Evolutionary conservation across 2,797 vertebrate species (phyloP), one percentile per base, ranked within the genome.

Genomic region (Ammospiza maritima): DNA sequence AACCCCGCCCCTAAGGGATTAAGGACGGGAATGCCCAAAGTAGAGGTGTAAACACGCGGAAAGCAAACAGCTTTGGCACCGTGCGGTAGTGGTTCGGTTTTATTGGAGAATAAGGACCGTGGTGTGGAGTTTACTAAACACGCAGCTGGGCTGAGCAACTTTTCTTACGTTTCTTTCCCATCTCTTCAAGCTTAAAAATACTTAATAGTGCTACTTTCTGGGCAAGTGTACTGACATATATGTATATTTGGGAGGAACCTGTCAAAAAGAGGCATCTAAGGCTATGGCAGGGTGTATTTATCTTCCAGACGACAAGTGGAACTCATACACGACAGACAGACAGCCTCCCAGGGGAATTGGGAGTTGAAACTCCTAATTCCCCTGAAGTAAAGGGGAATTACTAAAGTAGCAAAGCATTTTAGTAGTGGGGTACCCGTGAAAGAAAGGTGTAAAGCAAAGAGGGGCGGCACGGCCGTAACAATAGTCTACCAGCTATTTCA

Each of bases 21-120:
- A 95, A 56, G 60, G 61, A 16, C 5, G 51, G 65, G 87, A 88
- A 88, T 86, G 88, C n/a, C 66, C 85, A 89, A 89, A 94, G 94
- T 60, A 56, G 89, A 58, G 93, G 64, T 70, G 76, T 83, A 91
- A 93, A 94, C 73, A 44, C 6, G 82, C 48, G 9, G 83, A 91
- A 75, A 82, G 74, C 90, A 90, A 94, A 73, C 56, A 73, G 77
- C 57, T 88, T 61, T 66, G 51, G 66, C 10, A 1, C 29, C 1
- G 5, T 5, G 72, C 22, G 1, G 15, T 9, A 9, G 21, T n/a
- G 42, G 11, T 6, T 85, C n/a, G 10, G 40, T 48, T 83, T 70
- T 78, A 45, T 13, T 7, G 76, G 60, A 62, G 73, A 26, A 16
- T 38, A 38, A 81, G 50, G 54, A 42, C 10, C 14, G 60, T 3